Evolutionary conservation across 2,797 vertebrate species (phyloP).

Genomic region (Lepus townsendii): DNA sequence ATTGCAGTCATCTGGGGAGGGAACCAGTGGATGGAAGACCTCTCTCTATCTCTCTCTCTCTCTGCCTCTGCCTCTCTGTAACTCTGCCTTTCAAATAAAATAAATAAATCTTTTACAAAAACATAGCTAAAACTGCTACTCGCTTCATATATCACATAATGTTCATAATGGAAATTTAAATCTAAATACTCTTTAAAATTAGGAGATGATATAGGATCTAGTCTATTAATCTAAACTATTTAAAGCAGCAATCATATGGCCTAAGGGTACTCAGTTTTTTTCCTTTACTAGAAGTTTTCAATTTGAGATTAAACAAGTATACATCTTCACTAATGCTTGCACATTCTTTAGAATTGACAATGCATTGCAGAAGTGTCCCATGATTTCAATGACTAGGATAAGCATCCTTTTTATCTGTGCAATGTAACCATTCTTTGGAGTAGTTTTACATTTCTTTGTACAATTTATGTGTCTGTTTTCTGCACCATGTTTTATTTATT

Average conservation of each 20-base stretch:
- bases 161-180: not conserved
- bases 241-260: not conserved
- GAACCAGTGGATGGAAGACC: not conserved
- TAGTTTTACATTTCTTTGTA: conserved; percentile 1
- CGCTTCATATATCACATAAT: not conserved
- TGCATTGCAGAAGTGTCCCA: not conserved
- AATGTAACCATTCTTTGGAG: not conserved
- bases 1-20: too few relatives aligned
- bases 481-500: not conserved
- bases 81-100: not conserved
- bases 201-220: not conserved
- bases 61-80: too few relatives aligned
- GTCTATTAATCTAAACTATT: not conserved
- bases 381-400: not conserved
- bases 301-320: not conserved
- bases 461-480: not conserved
- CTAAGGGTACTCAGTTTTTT: not conserved
- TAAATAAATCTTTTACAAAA: not conserved
- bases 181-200: not conserved
- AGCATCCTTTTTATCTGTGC: not conserved
- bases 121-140: not conserved
- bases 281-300: conserved; percentile 32
- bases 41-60: too few relatives aligned
- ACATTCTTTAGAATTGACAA: not conserved
- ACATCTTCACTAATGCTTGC: not conserved